Evolutionary conservation across 1,140 invertebrate genomes (phyloP), one percentile per base, ranked within the genome.

Genomic region (Holcopasites calliopsidis): DNA sequence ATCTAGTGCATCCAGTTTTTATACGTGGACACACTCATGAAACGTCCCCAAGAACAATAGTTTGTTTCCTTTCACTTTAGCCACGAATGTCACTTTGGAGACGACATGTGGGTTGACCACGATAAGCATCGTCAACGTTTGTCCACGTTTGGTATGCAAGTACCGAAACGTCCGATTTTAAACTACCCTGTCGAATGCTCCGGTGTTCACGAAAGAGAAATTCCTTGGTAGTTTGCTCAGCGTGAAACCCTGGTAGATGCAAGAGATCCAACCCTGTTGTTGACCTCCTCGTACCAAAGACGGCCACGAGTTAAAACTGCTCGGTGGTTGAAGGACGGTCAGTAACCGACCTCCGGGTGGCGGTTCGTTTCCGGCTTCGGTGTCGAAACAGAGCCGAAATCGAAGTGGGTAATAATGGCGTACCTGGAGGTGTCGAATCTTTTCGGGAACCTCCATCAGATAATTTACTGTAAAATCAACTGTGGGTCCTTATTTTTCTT

Each of bases 221-320:
- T 5, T 18, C 21, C 16, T 44, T 18, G 31, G 31, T 74, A 61
- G 55, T 68, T 65, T 16, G 11, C 61, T 47, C 11, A 28, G 44
- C 18, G 13, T 69, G 58, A 62, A 38, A 74, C 47, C 74, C 71
- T 58, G 52, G 13, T 80, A 80, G 44, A 79, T 42, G 28, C 42
- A 38, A 54, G 16, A 4, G 13, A 40, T 47, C 8, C 60, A 28
- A 44, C 23, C 35, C 10, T 52, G 5, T 42, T 33, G 28, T 33
- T 73, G n/a, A 52, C 23, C 2, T 26, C 33, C 18, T 16, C 10
- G 21, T 13, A 40, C 23, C 6, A 69, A 28, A 76, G 16, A 18
- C 40, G 52, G 58, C 52, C 50, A 58, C 64, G 60, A 80, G 72
- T 54, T 76, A 68, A 72, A 44, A 33, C 76, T 76, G 76, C 52